Evolutionary conservation across 2,888 invertebrate genomes (phyloP).

Genomic region (Caenorhabditis afra): DNA sequence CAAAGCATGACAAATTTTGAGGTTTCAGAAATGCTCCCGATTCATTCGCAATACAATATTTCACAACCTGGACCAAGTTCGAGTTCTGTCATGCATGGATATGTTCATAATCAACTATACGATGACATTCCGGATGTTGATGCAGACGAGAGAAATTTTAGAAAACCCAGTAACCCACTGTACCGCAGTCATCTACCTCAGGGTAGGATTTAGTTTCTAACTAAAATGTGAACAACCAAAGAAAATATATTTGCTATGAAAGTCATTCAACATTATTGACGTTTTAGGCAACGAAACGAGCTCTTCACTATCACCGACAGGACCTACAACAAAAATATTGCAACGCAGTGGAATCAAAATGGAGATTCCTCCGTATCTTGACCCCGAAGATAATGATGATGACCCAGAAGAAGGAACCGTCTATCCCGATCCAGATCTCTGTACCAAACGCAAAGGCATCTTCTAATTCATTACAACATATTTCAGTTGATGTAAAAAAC

Average conservation of each 20-base stretch:
- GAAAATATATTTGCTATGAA: too few species aligned
- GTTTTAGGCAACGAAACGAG: too few species aligned
- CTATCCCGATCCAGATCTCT: slow-evolving; percentile 55
- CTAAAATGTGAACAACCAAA: neutral
- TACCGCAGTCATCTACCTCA: neutral
- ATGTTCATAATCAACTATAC: neutral
- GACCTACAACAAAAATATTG: slow-evolving; percentile 2
- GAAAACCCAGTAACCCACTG: neutral
- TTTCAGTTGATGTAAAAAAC: slow-evolving; percentile 55
- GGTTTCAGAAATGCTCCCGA: too few species aligned
- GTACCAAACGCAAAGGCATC: slow-evolving; percentile 4
- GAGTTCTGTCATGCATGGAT: neutral
- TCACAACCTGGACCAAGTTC: slow-evolving; percentile 5
- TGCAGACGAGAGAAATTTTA: slow-evolving; percentile 19
- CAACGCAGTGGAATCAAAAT: slow-evolving; percentile 27
- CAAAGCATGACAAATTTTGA: too few species aligned
- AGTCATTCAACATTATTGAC: too few species aligned
- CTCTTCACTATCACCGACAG: slow-evolving; percentile 24
- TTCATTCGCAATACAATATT: neutral
- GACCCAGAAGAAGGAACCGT: slow-evolving; percentile 38
- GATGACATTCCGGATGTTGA: slow-evolving; percentile 53
- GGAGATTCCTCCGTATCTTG: slow-evolving; percentile 28
- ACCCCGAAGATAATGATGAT: slow-evolving; percentile 39
- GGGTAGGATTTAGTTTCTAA: too few species aligned
- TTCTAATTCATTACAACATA: neutral